Conservation (phyloP, 2,888 invertebrate species). For the Tetragonula carbonaria region DNA sequence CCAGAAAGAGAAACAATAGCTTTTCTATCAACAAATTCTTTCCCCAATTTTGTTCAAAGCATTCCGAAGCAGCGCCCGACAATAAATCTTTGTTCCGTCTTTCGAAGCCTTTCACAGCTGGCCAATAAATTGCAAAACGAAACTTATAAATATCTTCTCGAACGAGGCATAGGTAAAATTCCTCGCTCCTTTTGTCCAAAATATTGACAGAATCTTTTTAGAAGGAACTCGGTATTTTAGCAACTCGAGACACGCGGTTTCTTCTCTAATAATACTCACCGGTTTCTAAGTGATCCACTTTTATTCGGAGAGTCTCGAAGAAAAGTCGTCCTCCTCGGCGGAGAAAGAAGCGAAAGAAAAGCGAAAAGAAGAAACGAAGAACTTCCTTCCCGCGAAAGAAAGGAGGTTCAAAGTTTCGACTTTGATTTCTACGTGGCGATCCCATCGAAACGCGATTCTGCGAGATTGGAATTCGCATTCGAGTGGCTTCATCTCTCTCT, state of each 20-base stretch:
- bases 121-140: not conserved
- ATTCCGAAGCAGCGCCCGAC: not conserved
- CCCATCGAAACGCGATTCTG: constrained; percentile 14
- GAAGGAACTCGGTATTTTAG: constrained; percentile 12
- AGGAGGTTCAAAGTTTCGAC: not conserved
- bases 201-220: constrained; percentile 12
- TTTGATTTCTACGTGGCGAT: not conserved
- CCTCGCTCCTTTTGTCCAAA: not conserved
- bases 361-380: not conserved
- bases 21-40: no score
- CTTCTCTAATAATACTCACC: not conserved
- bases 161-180: not conserved
- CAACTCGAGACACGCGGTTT: not conserved
- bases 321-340: not conserved
- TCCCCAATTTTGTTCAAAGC: not conserved
- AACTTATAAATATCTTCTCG: not conserved
- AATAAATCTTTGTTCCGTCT: not conserved
- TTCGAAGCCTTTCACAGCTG: not conserved
- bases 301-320: not conserved
- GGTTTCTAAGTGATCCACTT: not conserved
- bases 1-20: no score
- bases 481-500: constrained; percentile 36
- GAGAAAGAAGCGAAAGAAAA: no score
- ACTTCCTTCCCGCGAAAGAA: not conserved
- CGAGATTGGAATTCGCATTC: constrained; percentile 37